These are phyloP conservation scores for Hyaena hyaena DNA, from an alignment of 2,113 vertebrate species.

Conservation along the genomic window DNA sequence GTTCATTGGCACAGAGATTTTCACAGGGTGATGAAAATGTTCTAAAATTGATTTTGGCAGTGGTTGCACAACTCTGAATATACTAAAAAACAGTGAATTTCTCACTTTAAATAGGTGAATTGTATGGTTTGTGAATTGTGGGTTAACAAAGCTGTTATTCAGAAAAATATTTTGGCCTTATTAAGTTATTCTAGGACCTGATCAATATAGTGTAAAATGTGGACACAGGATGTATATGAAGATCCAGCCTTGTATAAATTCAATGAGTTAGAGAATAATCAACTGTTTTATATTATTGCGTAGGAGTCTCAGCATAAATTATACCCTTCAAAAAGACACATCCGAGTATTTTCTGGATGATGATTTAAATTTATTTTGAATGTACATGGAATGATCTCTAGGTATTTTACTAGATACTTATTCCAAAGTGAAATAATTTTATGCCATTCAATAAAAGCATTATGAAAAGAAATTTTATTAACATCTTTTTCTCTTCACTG, in stretches of 20 bases:
- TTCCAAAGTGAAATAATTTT: constrained; percentile 39
- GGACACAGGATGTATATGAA: not conserved
- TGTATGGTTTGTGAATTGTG: not conserved
- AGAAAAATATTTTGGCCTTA: constrained; percentile 7
- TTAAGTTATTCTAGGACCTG: not conserved
- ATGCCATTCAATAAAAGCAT: not conserved
- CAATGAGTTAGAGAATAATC: not conserved
- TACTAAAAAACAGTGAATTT: not conserved
- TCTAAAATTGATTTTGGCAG: constrained; percentile 27
- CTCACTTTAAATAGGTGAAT: constrained; percentile 14
- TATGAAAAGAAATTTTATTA: constrained; percentile 17
- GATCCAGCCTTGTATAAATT: not conserved
- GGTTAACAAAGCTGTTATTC: not conserved
- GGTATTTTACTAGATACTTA: constrained; percentile 21
- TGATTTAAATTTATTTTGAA: constrained; percentile 37
- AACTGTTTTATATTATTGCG: constrained; percentile 12
- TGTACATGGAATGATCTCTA: not conserved
- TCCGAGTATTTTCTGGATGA: constrained; percentile 27
- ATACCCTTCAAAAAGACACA: constrained; percentile 19
- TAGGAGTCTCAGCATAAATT: not conserved
- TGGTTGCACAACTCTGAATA: not conserved
- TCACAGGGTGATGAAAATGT: not conserved
- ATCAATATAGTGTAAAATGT: not conserved
- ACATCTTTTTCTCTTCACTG: not conserved
- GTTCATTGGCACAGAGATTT: not conserved